Conservation (phyloP, 2,113 vertebrate species). For the Strix uralensis region DNA sequence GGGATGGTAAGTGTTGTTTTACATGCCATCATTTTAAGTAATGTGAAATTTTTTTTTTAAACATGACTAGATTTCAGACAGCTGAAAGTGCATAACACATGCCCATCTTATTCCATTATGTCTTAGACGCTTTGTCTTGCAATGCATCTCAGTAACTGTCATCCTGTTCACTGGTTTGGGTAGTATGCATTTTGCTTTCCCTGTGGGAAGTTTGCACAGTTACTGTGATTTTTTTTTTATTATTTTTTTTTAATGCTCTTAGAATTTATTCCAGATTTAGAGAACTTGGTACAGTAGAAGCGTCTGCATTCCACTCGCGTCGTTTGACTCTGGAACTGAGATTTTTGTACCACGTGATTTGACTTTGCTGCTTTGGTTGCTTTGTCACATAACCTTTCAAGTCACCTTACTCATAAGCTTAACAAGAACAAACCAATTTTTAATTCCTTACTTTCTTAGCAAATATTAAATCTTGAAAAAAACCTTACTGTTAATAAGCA, state of each 20-base stretch:
- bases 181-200: not conserved
- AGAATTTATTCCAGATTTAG: slow-evolving; percentile 30
- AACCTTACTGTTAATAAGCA: not conserved
- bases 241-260: not conserved
- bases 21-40: slow-evolving; percentile 47
- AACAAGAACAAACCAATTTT: not conserved
- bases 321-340: not conserved
- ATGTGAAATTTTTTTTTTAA: not conserved
- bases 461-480: not conserved
- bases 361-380: not conserved
- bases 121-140: not conserved
- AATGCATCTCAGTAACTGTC: not conserved
- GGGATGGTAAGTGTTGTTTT: slow-evolving; percentile 81
- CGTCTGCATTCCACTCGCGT: not conserved
- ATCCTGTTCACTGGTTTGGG: not conserved
- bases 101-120: not conserved
- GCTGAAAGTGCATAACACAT: not conserved
- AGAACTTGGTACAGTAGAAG: not conserved
- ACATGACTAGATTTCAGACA: not conserved
- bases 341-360: not conserved
- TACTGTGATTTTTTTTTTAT: not conserved
- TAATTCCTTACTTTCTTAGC: not conserved
- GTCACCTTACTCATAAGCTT: not conserved
- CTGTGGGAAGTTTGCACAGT: not conserved
- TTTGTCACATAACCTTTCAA: not conserved